These are phyloP conservation scores for Ranitomeya variabilis DNA, from an alignment of 2,113 vertebrate species.

Conservation along the genomic window DNA sequence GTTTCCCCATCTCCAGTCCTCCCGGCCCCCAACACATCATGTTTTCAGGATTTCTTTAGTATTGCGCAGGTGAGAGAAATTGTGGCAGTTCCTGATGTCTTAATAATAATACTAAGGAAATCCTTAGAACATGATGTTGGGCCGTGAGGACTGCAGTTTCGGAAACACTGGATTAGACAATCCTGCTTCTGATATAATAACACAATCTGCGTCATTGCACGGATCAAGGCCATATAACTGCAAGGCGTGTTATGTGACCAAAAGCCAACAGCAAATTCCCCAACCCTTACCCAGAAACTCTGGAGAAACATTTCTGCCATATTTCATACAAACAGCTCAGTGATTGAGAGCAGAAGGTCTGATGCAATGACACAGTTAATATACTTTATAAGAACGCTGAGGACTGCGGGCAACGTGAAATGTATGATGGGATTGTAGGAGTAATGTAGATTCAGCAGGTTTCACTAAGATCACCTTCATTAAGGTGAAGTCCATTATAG, in stretches of 20 bases:
- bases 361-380: neutral
- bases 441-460: neutral
- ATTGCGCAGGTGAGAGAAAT: no score
- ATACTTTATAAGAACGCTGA: neutral
- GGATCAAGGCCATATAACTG: neutral
- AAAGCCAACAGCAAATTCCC: neutral
- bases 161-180: neutral
- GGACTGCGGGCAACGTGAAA: neutral
- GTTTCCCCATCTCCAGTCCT: no score
- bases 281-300: neutral
- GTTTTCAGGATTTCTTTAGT: no score
- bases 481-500: no score
- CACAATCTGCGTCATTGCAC: neutral
- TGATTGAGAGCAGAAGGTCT: neutral
- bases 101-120: no score
- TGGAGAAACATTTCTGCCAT: neutral
- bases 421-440: neutral
- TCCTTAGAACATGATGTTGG: no score
- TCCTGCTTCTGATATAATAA: neutral
- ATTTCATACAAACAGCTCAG: neutral
- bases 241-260: neutral
- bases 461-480: no score
- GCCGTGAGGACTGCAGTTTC: no score
- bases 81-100: no score
- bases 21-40: no score